phyloP scores from a whole-genome alignment of 2,113 vertebrate genomes.

The Xiphorhynchus elegans region DNA sequence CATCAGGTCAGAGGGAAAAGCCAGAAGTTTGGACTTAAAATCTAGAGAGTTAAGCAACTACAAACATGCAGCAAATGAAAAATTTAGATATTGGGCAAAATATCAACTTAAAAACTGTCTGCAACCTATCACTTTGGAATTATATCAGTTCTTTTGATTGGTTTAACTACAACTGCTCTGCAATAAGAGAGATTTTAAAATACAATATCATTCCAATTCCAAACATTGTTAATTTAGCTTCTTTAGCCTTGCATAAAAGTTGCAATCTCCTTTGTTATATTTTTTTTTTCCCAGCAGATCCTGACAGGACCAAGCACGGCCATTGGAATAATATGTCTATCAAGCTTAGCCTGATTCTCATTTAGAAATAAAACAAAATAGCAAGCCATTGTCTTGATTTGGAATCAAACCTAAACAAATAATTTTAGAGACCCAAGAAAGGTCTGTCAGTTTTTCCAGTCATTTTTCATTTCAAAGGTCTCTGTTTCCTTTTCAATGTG shows the following conservation, averaged over 20 bases:
- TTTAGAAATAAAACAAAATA: constrained; percentile 60
- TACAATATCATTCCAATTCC: neutral
- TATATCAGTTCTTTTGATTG: neutral
- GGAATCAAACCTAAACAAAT: constrained; percentile 29
- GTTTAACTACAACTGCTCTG: neutral
- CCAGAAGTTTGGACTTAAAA: neutral
- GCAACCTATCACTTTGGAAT: neutral
- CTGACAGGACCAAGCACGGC: neutral
- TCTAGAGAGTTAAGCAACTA: neutral
- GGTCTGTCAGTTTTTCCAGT: constrained; percentile 21
- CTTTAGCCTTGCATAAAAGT: neutral
- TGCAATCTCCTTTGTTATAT: neutral
- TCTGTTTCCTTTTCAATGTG: neutral
- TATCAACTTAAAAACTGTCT: neutral
- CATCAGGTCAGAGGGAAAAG: neutral
- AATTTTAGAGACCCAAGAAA: neutral
- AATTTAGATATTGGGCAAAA: neutral
- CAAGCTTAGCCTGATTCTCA: constrained; percentile 40
- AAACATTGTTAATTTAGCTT: neutral
- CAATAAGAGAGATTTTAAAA: neutral
- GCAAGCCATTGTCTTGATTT: constrained; percentile 35
- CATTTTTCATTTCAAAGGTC: neutral
- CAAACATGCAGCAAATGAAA: neutral
- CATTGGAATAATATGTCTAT: neutral
- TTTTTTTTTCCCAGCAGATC: constrained; percentile 19